Base-by-base conservation (phyloP, 2,888 invertebrate genomes). In the Ametastegia equiseti region DNA sequence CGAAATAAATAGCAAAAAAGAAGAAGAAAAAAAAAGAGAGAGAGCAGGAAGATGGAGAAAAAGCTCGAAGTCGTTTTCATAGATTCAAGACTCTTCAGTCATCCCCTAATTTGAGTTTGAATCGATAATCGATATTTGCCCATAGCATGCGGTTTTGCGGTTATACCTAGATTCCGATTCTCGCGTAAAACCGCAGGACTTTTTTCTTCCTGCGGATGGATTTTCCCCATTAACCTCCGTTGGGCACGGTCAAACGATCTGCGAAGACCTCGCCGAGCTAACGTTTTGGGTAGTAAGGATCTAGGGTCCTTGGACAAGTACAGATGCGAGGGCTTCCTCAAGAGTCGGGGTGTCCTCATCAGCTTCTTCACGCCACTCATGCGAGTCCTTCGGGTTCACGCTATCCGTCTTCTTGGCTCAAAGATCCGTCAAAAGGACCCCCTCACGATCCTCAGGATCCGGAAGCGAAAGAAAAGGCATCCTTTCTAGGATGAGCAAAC, bases 291-390 rank as follows among this genome's bases (percentile, higher is more conserved):
- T 19, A n/a, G 67, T 36, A 42, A 42, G 39, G 67, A 39, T 39
- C 39, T 23, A 4, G 39, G 36, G 67, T 67, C 39, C 39, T 39
- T 7, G 39, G 67, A 67, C 67, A 39, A 36, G 36, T 42, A 67
- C 67, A 19, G 36, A 67, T 39, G 67, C 67, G 67, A 67, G 27
- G 36, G 19, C 23, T 67, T 39, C 39, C n/a, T 9, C 9, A 6
- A 13, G 54, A 54, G n/a, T 39, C 39, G 36, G 30, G 60, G 19
- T 71, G 71, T 71, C 30, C 71, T 71, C 71, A 27, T 71, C 71
- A 71, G 15, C 30, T 7, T 27, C 47, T 71, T 71, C 36, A 67
- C 67, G 67, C 39, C 19, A 19, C 36, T n/a, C 67, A 19, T 5
- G 39, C 11, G 1, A 19, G 13, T n/a, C 11, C 54, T 7, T n/a